Evolutionary conservation across 2,888 invertebrate genomes (phyloP), one percentile per base, ranked within the genome.

Genomic region (Stegophylla sp.): DNA sequence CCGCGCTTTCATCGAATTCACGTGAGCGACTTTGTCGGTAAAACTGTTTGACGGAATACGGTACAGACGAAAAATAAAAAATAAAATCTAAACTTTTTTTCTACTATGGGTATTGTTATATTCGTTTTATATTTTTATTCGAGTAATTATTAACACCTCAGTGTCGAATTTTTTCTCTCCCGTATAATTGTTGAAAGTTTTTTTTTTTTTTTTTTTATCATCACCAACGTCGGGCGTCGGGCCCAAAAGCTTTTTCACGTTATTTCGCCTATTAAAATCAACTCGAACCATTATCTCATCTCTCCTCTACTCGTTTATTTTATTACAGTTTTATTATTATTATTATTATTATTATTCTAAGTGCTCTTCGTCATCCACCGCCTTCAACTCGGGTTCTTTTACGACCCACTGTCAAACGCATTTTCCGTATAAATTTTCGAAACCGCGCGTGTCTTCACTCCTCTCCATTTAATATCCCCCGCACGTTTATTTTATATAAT

Each of bases 341-440:
- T 26, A 63, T 63, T 75, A n/a, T n/a, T n/a, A n/a, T n/a, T 75
- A 51, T 51, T 51, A 51, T 75, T 75, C 5, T 64, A 75, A 51
- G 74, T 51, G 51, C 48, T 51, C 74, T 48, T 15, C 61, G 45
- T 74, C 74, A 48, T 74, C 48, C 28, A 15, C 63, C 51, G 20
- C 63, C 51, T 75, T 64, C 74, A 17, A 63, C 34, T 75, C 23
- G 5, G 17, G n/a, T n/a, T 75, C 63, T 75, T 75, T 75, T 75
- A 75, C 63, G 63, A 51, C 51, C 34, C 74, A 23, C 51, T 63
- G 63, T 75, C 74, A 51, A 63, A 48, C 34, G 63, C 48, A 63
- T 75, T 63, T 64, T 12, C 63, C 20, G 34, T 51, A 75, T 75
- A 64, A 23, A 64, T 64, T 63, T 63, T 63, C 48, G 5, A 23